Conservation (phyloP, 2,797 vertebrate genomes). For the Helicolenus hilgendorfi region DNA sequence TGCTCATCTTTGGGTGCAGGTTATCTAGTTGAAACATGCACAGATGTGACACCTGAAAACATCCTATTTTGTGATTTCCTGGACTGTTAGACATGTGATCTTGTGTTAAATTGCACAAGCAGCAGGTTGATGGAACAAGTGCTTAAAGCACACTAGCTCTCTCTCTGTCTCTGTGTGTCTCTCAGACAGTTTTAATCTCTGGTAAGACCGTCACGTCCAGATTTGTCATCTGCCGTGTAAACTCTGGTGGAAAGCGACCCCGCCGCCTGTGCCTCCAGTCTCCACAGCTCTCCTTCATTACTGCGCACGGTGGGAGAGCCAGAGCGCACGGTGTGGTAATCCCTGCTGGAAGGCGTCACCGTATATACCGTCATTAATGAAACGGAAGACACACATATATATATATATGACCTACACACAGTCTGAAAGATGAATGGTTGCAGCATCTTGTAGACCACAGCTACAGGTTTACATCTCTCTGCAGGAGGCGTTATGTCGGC, state of each 20-base stretch:
- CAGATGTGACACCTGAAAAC: background rate
- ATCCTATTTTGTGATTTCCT: conserved; percentile 17
- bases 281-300: conserved; percentile 78
- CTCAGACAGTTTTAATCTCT: conserved; percentile 72
- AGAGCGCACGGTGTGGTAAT: conserved; percentile 69
- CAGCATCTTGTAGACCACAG: conserved; percentile 37
- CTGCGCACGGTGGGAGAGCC: conserved; percentile 64
- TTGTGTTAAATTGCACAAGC: conserved; percentile 33
- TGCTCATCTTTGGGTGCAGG: background rate
- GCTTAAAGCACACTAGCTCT: conserved; percentile 7
- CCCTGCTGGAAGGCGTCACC: conserved; percentile 73
- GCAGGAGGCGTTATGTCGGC: conserved; percentile 41
- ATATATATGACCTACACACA: background rate
- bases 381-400: conserved; percentile 41
- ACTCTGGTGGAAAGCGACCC: conserved; percentile 60
- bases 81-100: conserved; percentile 12
- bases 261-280: conserved; percentile 42
- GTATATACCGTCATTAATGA: conserved; percentile 73
- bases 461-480: conserved; percentile 52
- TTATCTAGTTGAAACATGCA: background rate
- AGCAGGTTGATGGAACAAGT: conserved; percentile 32
- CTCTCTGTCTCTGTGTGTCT: background rate
- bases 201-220: conserved; percentile 71
- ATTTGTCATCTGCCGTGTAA: conserved; percentile 58
- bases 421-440: conserved; percentile 18